Conservation (phyloP, 53 echinoderm and acorn worm species). For the Holothuria scabra region DNA sequence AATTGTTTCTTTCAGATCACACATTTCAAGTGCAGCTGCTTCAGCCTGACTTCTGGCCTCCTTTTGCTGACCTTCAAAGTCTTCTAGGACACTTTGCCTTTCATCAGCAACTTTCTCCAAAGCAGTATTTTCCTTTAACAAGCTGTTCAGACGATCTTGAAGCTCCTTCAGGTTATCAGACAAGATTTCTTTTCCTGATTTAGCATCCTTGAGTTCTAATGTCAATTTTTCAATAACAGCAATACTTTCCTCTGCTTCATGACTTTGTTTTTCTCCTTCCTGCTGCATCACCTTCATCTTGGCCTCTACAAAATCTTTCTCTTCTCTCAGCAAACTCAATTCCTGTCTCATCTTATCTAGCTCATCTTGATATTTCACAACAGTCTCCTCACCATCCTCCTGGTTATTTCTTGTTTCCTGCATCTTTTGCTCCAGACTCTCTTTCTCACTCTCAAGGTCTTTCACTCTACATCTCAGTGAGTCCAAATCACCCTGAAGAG, state of each 20-base stretch:
- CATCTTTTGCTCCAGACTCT: slow-evolving; percentile 1
- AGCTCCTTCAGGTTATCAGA: slow-evolving; percentile 16
- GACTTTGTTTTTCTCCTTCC: slow-evolving; percentile 10
- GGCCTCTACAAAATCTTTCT: slow-evolving; percentile 44
- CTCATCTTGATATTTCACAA: neutral
- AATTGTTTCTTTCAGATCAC: slow-evolving; percentile 19
- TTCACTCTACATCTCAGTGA: slow-evolving; percentile 38
- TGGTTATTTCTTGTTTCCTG: neutral
- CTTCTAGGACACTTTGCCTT: neutral
- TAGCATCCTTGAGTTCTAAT: slow-evolving; percentile 25
- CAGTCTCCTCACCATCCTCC: neutral
- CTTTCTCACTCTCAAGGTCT: slow-evolving; percentile 22
- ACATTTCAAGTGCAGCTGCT: slow-evolving; percentile 4
- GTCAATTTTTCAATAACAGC: slow-evolving; percentile 40
- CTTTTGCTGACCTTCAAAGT: neutral
- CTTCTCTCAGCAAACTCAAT: slow-evolving; percentile 26
- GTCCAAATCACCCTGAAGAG: slow-evolving; percentile 11
- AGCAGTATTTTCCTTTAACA: slow-evolving; percentile 1
- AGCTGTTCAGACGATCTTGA: slow-evolving; percentile 14
- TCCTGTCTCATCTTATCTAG: neutral
- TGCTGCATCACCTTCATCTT: slow-evolving; percentile 42
- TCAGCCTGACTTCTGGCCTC: neutral
- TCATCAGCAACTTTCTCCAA: neutral
- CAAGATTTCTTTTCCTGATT: slow-evolving; percentile 21
- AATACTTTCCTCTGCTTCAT: slow-evolving; percentile 26